These are phyloP conservation scores for Camelus bactrianus DNA, from an alignment of 2,113 vertebrate species.

Conservation along the genomic window DNA sequence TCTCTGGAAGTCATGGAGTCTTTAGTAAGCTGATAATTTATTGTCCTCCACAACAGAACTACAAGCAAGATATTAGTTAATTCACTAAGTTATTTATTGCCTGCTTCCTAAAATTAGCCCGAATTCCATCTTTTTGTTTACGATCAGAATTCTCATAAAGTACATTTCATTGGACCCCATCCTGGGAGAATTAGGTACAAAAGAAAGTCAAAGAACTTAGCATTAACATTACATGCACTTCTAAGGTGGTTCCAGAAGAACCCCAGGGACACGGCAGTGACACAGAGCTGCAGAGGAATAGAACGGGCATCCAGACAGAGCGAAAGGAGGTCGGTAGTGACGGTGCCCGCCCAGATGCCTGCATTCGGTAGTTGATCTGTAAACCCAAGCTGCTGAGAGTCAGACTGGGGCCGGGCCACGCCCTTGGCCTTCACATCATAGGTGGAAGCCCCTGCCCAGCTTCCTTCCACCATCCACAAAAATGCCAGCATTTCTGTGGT, in stretches of 20 bases:
- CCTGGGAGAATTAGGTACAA: background rate
- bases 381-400: background rate
- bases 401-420: background rate
- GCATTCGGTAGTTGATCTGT: background rate
- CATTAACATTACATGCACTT: background rate
- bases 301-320: background rate
- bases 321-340: background rate
- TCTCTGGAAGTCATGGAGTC: background rate
- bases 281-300: background rate
- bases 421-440: background rate
- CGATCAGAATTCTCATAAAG: background rate
- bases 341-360: background rate
- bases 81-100: background rate
- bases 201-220: background rate
- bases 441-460: background rate
- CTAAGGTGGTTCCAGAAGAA: background rate
- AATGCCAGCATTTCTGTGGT: rapidly evolving
- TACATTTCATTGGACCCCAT: background rate
- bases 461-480: background rate
- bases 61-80: background rate
- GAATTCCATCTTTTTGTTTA: background rate
- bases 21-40: background rate
- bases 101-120: background rate
- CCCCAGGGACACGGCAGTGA: background rate
- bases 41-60: background rate